These are phyloP conservation scores for Labeo calbasu DNA, from an alignment of 2,797 vertebrate species.

Conservation along the genomic window DNA sequence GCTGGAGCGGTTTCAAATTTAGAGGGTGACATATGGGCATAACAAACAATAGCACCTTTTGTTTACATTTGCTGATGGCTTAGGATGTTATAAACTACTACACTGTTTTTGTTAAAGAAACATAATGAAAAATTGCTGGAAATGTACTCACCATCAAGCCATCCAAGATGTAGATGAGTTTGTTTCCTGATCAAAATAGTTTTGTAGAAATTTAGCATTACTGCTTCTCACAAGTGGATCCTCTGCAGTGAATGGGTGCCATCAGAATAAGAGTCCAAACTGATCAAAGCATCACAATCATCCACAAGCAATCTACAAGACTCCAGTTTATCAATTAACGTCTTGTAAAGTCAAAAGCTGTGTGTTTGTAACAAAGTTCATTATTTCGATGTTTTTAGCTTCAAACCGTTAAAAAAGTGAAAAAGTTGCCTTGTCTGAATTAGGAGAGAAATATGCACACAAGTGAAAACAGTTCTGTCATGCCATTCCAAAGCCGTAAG, in stretches of 20 bases:
- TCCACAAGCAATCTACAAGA: not conserved
- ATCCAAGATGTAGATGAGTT: not conserved
- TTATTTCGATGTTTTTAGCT: not conserved
- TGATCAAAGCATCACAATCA: not conserved
- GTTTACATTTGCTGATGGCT: not conserved
- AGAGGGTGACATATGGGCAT: not conserved
- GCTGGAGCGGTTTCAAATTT: constrained; percentile 8
- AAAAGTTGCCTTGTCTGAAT: not conserved
- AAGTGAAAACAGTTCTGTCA: too few relatives aligned
- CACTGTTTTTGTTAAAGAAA: not conserved
- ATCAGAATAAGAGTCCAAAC: not conserved
- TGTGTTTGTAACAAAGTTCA: not conserved
- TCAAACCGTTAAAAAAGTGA: not conserved
- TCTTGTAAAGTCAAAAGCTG: not conserved
- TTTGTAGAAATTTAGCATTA: not conserved
- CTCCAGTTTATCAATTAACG: not conserved
- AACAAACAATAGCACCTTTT: not conserved
- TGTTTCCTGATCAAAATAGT: not conserved
- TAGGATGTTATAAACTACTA: not conserved
- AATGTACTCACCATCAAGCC: not conserved
- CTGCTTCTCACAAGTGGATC: not conserved
- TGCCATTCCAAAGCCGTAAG: too few relatives aligned
- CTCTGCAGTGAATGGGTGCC: not conserved
- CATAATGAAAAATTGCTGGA: not conserved
- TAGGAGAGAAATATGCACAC: too few relatives aligned